Evolutionary conservation across 2,113 vertebrate species (phyloP).

Genomic region (Dasyprocta punctata): DNA sequence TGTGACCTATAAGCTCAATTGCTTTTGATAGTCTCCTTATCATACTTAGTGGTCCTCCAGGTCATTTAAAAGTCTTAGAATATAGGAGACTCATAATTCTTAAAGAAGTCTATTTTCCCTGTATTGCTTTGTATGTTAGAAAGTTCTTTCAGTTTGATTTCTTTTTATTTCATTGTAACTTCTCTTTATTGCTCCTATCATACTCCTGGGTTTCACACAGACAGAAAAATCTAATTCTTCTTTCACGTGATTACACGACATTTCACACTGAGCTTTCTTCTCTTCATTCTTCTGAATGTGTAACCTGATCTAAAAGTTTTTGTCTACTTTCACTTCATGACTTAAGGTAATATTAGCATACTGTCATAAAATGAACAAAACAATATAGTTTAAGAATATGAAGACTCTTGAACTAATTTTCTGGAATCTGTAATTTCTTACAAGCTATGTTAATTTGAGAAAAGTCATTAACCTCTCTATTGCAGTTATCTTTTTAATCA

Average conservation of each 20-base stretch:
- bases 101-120: background rate
- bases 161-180: conserved; percentile 43
- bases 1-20: background rate
- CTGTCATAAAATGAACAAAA: background rate
- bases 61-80: conserved; percentile 34
- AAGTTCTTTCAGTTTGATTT: conserved; percentile 30
- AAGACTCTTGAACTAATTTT: background rate
- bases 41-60: background rate
- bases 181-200: background rate
- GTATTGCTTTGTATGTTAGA: background rate
- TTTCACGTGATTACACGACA: background rate
- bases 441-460: background rate
- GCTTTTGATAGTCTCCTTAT: background rate
- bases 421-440: background rate
- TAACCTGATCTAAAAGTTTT: background rate
- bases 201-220: background rate
- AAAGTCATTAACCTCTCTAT: background rate
- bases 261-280: background rate
- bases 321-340: background rate
- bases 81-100: background rate
- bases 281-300: background rate
- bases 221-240: background rate
- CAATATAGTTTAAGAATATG: background rate
- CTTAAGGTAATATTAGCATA: background rate
- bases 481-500: background rate